phyloP scores from a whole-genome alignment of 2,113 vertebrate genomes.

The Rattus rattus region DNA sequence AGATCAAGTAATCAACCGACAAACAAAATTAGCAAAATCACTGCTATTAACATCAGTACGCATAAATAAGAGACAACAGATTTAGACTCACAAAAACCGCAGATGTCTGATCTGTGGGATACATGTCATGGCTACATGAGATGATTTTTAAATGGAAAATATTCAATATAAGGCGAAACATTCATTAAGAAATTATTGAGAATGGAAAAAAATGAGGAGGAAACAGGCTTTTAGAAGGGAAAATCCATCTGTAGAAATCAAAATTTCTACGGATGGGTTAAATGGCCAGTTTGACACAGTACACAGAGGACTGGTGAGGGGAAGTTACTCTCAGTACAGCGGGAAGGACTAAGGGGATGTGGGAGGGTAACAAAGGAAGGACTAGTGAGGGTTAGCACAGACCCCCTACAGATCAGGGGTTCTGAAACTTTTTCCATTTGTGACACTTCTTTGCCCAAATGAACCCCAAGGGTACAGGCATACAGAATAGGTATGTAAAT shows the following conservation, averaged over 20 bases:
- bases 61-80: slow-evolving; percentile 69
- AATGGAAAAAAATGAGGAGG: slow-evolving; percentile 10
- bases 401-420: neutral
- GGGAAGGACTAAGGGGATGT: neutral
- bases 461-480: neutral
- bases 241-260: slow-evolving; percentile 39
- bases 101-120: slow-evolving; percentile 59
- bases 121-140: slow-evolving; percentile 53
- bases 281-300: neutral
- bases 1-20: slow-evolving; percentile 68
- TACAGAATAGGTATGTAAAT: neutral
- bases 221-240: neutral
- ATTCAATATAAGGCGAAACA: slow-evolving; percentile 26
- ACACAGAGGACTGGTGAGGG: neutral
- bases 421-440: neutral
- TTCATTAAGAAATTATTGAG: slow-evolving; percentile 49
- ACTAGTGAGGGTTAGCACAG: neutral
- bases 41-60: slow-evolving; percentile 56
- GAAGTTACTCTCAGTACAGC: neutral
- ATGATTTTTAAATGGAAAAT: slow-evolving; percentile 59
- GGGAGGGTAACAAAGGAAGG: neutral
- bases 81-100: slow-evolving; percentile 66
- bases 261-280: slow-evolving; percentile 20
- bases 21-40: slow-evolving; percentile 76
- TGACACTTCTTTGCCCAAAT: neutral